Base-by-base conservation (phyloP, 1,140 invertebrate species). In the Nymphalis io region DNA sequence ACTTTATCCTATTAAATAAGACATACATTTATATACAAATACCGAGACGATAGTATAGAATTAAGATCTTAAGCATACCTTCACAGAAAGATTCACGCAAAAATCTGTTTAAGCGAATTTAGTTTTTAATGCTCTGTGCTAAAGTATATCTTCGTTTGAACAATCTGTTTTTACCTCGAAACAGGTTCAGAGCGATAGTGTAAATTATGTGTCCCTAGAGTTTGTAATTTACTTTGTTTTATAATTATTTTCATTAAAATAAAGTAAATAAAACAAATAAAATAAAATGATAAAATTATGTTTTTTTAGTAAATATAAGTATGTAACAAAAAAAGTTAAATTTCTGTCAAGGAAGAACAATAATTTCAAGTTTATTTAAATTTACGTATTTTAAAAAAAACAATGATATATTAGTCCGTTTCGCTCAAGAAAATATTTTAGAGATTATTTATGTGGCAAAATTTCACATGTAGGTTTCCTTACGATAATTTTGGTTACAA, bases 1-100 rank as follows among this genome's bases (percentile, higher is more conserved):
- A 40, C 55, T 66, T 68, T 69, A 70, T 66, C 68, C 39, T 53
- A 60, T 60, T 67, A 66, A 74, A 67, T 74, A 67, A 70, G 59
- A 42, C 53, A 59, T 68, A 61, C 53, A 70, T 70, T 74, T 62
- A n/a, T 60, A 63, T 70, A 74, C 62, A 62, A 73, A 73, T 69
- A 73, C 72, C 62, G 66, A 69, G 60, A 69, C 66, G 71, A 62
- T 61, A 40, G 48, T 58, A 59, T 62, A 71, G 68, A 74, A 74
- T 74, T 74, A 71, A 70, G 64, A 64, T 53, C 40, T 48, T 64
- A 73, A 69, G 60, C 68, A 66, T 60, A 40, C 20, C 62, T 38
- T 57, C n/a, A 38, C n/a, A 60, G 20, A 38, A 55, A 59, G 16
- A 46, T n/a, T n/a, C 42, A 16, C 15, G 55, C 27, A 20, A 42